Conservation (phyloP, 2,113 vertebrate species). For the Mionectes macconnelli region DNA sequence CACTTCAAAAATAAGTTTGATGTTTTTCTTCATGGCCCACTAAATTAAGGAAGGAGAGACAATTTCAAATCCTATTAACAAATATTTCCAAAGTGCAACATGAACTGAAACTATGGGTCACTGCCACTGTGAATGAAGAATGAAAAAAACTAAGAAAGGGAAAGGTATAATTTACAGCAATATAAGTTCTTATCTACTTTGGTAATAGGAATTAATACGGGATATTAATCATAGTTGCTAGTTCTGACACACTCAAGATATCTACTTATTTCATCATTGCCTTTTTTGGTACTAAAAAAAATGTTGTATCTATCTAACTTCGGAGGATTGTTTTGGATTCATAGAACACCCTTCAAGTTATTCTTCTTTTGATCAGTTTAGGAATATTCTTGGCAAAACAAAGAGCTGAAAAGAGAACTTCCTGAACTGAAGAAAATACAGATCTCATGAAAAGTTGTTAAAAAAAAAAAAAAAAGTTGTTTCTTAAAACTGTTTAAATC, state of each 20-base stretch:
- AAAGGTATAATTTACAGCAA: background rate
- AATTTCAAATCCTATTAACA: slow-evolving; percentile 2
- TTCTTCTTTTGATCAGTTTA: background rate
- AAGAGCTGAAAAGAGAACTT: background rate
- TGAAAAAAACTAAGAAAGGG: background rate
- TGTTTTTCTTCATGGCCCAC: background rate
- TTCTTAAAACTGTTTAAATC: background rate
- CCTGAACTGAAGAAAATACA: background rate
- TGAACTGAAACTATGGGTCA: background rate
- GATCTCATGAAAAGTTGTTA: background rate
- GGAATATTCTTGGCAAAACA: background rate
- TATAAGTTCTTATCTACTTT: background rate
- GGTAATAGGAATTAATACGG: background rate
- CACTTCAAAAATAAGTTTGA: background rate
- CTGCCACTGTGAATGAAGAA: background rate
- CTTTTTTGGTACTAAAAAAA: slow-evolving; percentile 11
- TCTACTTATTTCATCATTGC: background rate
- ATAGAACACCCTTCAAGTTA: background rate
- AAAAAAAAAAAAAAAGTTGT: too few relatives aligned
- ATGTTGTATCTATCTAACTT: background rate
- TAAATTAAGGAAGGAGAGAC: background rate
- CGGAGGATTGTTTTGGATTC: background rate
- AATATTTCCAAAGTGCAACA: background rate
- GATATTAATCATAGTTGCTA: background rate
- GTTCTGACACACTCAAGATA: background rate